Conservation (phyloP, 2,113 vertebrate species). For the Chloebia gouldiae region DNA sequence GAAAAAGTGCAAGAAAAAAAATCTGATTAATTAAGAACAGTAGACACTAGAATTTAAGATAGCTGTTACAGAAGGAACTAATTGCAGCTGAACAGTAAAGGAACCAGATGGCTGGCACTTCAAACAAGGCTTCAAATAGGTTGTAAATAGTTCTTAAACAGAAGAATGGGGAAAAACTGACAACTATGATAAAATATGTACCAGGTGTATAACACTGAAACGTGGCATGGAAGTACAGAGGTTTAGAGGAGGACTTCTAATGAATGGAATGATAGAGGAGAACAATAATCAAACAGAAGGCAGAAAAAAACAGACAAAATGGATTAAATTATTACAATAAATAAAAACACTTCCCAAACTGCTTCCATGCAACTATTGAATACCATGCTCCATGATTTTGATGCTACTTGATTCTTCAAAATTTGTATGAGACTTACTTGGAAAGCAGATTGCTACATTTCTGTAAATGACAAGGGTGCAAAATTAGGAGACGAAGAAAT, state of each 20-base stretch:
- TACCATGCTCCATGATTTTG: background rate
- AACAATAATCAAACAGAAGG: background rate
- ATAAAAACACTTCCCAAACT: background rate
- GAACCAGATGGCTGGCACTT: slow-evolving; percentile 3
- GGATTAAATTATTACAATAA: background rate
- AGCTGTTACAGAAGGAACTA: background rate
- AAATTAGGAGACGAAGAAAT: background rate
- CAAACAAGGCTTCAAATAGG: background rate
- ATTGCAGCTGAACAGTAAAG: background rate
- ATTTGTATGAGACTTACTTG: background rate
- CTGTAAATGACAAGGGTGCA: background rate
- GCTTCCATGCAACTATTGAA: background rate
- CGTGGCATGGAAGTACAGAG: background rate
- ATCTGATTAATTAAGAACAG: background rate
- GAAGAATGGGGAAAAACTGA: background rate
- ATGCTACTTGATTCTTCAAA: background rate
- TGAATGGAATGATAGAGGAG: background rate
- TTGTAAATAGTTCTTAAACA: background rate
- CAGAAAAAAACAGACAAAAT: background rate
- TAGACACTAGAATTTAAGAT: background rate
- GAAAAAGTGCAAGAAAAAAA: background rate
- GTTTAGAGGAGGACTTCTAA: background rate
- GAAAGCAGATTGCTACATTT: background rate
- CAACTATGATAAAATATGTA: background rate
- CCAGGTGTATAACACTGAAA: background rate